phyloP scores from a whole-genome alignment of 2,888 invertebrate genomes.

The Agriopis leucophaearia region DNA sequence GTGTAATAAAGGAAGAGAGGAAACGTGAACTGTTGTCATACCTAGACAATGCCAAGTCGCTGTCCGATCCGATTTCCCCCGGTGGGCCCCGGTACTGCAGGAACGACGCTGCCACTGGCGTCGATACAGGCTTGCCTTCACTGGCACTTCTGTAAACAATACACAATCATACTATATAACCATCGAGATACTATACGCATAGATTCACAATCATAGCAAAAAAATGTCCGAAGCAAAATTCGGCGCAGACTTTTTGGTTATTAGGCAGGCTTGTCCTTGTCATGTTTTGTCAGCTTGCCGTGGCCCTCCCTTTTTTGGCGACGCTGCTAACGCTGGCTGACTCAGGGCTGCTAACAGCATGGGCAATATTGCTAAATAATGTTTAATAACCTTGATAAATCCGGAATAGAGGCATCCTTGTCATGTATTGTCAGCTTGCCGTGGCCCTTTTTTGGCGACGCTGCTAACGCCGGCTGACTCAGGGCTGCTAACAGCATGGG shows the following conservation, averaged over 20 bases:
- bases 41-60: constrained; percentile 79
- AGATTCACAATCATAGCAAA: too few relatives aligned
- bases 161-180: neutral
- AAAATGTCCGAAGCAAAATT: too few relatives aligned
- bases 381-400: too few relatives aligned
- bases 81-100: constrained; percentile 82
- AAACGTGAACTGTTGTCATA: constrained; percentile 35
- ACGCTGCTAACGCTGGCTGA: neutral
- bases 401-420: constrained; percentile 40
- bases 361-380: too few relatives aligned
- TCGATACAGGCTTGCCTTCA: constrained; percentile 63
- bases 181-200: too few relatives aligned
- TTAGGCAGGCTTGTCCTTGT: too few relatives aligned
- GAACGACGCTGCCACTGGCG: constrained; percentile 80
- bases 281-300: constrained; percentile 77
- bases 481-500: neutral
- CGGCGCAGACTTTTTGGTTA: too few relatives aligned
- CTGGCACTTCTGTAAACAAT: constrained; percentile 46
- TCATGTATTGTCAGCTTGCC: constrained; percentile 77
- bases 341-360: neutral
- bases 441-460: constrained; percentile 67
- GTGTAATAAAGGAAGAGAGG: neutral
- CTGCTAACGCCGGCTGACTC: neutral
- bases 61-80: constrained; percentile 82
- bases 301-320: constrained; percentile 77